Evolutionary conservation across 2,113 vertebrate species (phyloP), one percentile per base, ranked within the genome.

Genomic region (Oplegnathus fasciatus): DNA sequence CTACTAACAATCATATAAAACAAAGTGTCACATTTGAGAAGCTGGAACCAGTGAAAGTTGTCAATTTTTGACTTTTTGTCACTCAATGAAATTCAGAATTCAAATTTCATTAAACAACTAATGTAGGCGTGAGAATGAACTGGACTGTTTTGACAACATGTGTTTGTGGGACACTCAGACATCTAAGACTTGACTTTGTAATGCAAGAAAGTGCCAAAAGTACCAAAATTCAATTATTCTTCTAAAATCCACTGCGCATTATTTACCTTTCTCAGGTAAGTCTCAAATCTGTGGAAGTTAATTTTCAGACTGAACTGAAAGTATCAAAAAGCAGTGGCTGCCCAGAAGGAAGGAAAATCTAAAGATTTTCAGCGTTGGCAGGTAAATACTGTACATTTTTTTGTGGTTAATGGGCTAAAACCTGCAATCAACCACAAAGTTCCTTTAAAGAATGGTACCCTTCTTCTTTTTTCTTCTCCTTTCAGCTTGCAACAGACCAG

Each of bases 401-500:
- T 67, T 75, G 55, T 58, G 71, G 50, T 72, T 46, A 26, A 65
- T 57, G 26, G n/a, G 20, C 18, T 44, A 32, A 44, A 18, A 50
- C 37, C 2, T 8, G 14, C n/a, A 65, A 24, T 14, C 10, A 26
- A 37, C 71, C 76, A 54, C 57, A 22, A 44, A 22, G 11, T 24
- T n/a, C 9, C 9, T 32, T 24, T 13, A 44, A 55, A 10, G 5
- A 30, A 7, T 30, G 4, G 0, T 17, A 15, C 5, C 6, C 9
- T 83, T 69, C 83, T 15, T 70, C 34, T 76, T 54, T 61, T 75
- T 44, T 46, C 28, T 73, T 68, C 17, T 37, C 24, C 50, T 54
- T 37, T 61, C 1, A 68, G 30, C 54, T 79, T 84, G 42, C 28
- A 64, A 54, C 3, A 48, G 1, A 62, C 13, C 6, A 58, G 22